Base-by-base conservation (phyloP, 1,140 invertebrate species). In the Sinella curviseta region DNA sequence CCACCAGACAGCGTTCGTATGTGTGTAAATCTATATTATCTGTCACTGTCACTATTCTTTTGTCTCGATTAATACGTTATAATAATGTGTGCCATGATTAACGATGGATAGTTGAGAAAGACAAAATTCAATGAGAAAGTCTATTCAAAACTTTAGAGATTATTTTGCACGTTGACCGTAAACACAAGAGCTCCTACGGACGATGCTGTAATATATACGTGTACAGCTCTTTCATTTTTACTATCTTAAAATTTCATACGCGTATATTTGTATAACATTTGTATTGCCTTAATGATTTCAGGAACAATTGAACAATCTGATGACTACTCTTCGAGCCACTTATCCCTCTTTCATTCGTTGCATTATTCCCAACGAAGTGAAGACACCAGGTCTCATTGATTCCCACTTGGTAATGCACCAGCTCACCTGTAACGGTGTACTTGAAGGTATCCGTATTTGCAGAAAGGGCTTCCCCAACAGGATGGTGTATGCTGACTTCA, bases 361-460 rank as follows among this genome's bases (percentile, higher is more conserved):
- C 90, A 98, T 99, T 91, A 98, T 99, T 89, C 97, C 97, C 89
- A 99, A 99, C 87, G 97, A 99, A 89, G 91, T 95, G 91, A 99
- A 99, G 90, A 93, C 95, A 86, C 90, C 96, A 86, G 93, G 92
- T 93, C 90, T 99, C 80, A 98, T 99, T 88, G 98, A 99, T 88
- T 97, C 98, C 81, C 95, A 96, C 87, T 92, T 99, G 89, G 98
- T 99, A 73, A 97, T 98, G 94, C 95, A 99, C 89, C 98, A 99
- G 91, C 91, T 99, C 85, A 99, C 97, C 84, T 99, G 98, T 94
- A 99, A 99, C 92, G 98, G 98, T 97, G 98, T 99, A 90, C 94
- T 99, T 92, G 98, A 99, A 94, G 98, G 98, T 90, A 99, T 99
- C 91, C 97, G 98, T 97, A 99, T 99, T 91, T 99, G 98, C 89